Conservation (phyloP, 2,888 invertebrate genomes). For the Athrips mouffetella region DNA sequence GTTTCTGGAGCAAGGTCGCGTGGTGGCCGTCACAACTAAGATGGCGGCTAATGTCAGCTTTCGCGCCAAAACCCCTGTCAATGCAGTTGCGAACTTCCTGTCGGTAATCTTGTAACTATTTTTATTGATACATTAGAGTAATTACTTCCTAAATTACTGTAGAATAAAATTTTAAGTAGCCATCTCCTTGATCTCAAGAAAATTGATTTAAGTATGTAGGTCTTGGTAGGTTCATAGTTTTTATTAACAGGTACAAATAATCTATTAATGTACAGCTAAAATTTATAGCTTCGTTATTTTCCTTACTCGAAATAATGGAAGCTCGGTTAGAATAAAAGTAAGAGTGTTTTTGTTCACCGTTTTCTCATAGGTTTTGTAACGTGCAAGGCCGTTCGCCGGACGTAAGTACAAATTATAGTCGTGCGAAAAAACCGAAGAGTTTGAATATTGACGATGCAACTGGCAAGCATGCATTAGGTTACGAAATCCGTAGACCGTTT, state of each 20-base stretch:
- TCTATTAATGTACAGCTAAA: not conserved
- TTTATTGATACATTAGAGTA: conserved; percentile 11
- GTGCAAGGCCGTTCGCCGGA: conserved; percentile 35
- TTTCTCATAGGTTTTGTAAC: conserved; percentile 44
- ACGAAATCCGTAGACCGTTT: not conserved
- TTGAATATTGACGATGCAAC: conserved; percentile 10
- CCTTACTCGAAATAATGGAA: conserved; percentile 17
- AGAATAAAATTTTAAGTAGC: not conserved
- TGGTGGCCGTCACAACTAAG: conserved; percentile 60
- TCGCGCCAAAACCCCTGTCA: conserved; percentile 53
- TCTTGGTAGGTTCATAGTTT: not conserved
- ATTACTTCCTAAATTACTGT: conserved; percentile 3
- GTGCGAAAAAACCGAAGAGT: conserved; percentile 51
- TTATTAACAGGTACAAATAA: not conserved
- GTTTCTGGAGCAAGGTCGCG: conserved; percentile 71
- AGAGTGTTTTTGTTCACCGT: conserved; percentile 30
- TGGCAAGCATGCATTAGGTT: conserved; percentile 6
- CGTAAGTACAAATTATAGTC: conserved; percentile 50
- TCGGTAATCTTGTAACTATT: conserved; percentile 11
- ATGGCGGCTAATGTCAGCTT: conserved; percentile 62
- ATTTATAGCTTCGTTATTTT: conserved; percentile 4
- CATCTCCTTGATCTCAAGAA: not conserved
- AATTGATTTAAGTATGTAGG: not conserved
- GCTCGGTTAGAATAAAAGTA: conserved; percentile 30
- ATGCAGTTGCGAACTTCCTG: conserved; percentile 20